Conservation (phyloP, 2,113 vertebrate genomes). For the Talpa occidentalis region DNA sequence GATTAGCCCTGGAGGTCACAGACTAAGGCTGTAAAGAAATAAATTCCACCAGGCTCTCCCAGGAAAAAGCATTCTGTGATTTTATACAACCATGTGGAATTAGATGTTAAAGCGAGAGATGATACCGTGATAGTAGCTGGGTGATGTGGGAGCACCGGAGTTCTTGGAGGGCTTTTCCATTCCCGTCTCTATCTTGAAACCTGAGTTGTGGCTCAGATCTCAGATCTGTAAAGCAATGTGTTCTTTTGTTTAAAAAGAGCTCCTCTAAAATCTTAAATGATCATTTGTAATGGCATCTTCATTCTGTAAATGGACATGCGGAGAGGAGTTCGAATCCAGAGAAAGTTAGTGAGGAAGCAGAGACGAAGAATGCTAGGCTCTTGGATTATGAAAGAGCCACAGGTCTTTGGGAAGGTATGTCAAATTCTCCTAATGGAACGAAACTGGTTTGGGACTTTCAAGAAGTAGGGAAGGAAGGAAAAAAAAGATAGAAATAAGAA, state of each 20-base stretch:
- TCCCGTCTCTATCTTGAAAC: neutral
- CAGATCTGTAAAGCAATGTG: neutral
- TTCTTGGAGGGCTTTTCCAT: neutral
- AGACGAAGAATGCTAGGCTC: neutral
- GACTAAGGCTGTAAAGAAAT: conserved; percentile 30
- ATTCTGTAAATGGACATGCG: neutral
- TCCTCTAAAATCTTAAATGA: neutral
- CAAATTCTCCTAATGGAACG: neutral
- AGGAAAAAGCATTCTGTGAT: conserved; percentile 12
- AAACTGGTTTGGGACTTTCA: neutral
- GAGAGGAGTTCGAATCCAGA: neutral
- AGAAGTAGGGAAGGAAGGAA: neutral
- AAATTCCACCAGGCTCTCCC: neutral
- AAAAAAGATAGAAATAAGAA: neutral
- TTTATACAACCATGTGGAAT: neutral
- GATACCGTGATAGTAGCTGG: neutral
- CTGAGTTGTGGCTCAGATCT: neutral
- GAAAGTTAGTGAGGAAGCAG: neutral
- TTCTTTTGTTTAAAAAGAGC: conserved; percentile 2
- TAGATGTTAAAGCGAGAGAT: conserved; percentile 14
- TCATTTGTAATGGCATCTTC: neutral
- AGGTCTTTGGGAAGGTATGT: neutral
- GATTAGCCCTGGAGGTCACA: neutral
- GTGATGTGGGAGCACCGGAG: neutral
- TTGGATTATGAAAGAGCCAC: fast-evolving